A percentile compares a stretch with the other conserved stretches of the same genome.
These are phyloP conservation scores for Hippopotamus amphibius DNA, from an alignment of 2,113 vertebrate genomes.

Conservation along the genomic window DNA sequence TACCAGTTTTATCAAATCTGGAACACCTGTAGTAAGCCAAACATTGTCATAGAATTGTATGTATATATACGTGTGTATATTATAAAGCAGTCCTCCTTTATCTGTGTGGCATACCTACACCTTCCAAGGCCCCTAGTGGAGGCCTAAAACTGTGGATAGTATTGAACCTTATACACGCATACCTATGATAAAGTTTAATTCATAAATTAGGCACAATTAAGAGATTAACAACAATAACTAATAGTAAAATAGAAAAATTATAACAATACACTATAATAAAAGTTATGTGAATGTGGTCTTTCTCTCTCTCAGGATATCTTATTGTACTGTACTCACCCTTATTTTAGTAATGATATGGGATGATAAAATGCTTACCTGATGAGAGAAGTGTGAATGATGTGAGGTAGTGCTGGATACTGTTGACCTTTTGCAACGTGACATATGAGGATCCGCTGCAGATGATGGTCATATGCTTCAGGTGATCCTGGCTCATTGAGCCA, in stretches of 20 bases:
- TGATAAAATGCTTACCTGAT: neutral
- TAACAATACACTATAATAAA: neutral
- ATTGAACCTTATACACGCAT: neutral
- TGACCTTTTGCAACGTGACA: neutral
- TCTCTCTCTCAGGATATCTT: neutral
- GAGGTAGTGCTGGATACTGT: neutral
- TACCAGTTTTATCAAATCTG: constrained; percentile 13
- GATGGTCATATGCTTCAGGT: neutral
- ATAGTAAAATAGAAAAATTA: neutral
- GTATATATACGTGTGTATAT: neutral
- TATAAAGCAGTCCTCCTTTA: neutral
- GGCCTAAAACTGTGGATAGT: neutral
- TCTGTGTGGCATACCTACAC: neutral
- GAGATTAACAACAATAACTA: neutral
- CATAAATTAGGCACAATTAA: neutral
- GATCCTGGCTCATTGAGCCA: neutral
- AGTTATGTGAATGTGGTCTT: neutral
- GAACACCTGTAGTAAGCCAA: neutral
- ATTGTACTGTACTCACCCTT: neutral
- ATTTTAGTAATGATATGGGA: neutral
- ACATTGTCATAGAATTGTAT: constrained; percentile 22
- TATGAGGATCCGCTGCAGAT: neutral
- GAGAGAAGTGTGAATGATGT: neutral
- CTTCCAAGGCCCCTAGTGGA: neutral
- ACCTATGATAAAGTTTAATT: neutral